Evolutionary conservation across 2,888 invertebrate genomes (phyloP).

Genomic region (Acronicta alni): DNA sequence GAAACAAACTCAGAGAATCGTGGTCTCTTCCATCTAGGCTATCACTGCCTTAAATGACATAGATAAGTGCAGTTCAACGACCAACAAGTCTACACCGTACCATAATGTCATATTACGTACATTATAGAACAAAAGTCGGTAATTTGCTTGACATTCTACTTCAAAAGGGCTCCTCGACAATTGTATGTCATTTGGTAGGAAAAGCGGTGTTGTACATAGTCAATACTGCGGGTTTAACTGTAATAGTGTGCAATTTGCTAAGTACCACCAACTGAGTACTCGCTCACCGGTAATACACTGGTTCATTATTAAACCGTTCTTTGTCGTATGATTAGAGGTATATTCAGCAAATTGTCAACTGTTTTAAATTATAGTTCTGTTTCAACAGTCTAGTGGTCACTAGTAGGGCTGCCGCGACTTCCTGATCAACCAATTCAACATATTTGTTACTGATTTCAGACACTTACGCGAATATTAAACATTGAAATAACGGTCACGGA

Average conservation of each 20-base stretch:
- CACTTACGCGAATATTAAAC: too few species aligned
- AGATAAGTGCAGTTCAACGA: not conserved
- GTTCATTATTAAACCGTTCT: constrained; percentile 42
- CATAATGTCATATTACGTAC: constrained; percentile 64
- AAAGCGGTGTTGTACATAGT: constrained; percentile 36
- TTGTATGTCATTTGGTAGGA: constrained; percentile 72
- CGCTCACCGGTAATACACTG: constrained; percentile 14
- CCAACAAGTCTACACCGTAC: constrained; percentile 17
- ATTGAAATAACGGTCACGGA: too few species aligned
- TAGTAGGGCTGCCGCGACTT: too few species aligned
- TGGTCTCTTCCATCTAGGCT: too few species aligned
- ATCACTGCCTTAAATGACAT: not conserved
- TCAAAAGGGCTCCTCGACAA: constrained; percentile 73
- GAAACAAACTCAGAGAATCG: too few species aligned
- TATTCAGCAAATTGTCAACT: constrained; percentile 19
- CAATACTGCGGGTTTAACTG: constrained; percentile 48
- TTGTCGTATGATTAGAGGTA: constrained; percentile 28
- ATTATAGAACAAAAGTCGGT: constrained; percentile 66
- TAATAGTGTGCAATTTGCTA: constrained; percentile 65
- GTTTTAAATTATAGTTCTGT: constrained; percentile 10
- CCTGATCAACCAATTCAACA: too few species aligned
- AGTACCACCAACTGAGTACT: constrained; percentile 32
- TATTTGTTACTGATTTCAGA: too few species aligned
- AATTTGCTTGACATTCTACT: constrained; percentile 79
- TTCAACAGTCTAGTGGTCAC: too few species aligned